A percentile compares a stretch with the other conserved stretches of the same genome.
phyloP scores from a whole-genome alignment of 2,113 vertebrate species.

The Oreotrochilus melanogaster region DNA sequence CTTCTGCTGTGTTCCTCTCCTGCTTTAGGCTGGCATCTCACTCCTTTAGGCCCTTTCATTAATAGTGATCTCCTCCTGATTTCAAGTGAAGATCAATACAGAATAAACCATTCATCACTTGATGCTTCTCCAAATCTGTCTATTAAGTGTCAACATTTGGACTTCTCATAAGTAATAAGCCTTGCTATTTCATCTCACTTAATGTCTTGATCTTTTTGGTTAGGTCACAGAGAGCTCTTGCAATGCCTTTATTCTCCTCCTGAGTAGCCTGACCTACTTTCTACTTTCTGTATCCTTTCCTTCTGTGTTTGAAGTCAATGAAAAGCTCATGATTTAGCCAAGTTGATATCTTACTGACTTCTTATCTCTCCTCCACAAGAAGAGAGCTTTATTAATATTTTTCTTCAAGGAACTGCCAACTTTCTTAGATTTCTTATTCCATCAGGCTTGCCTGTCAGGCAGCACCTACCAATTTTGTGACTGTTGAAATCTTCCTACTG shows the following conservation, averaged over 20 bases:
- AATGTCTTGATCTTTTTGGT: conserved; percentile 4
- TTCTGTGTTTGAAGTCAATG: conserved; percentile 30
- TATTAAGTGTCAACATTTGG: neutral
- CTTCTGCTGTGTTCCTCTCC: neutral
- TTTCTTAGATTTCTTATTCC: neutral
- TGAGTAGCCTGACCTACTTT: conserved; percentile 24
- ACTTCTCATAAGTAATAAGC: neutral
- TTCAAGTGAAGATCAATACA: neutral
- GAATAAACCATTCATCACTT: neutral
- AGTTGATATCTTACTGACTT: conserved; percentile 18
- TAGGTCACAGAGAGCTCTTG: neutral
- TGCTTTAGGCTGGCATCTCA: neutral
- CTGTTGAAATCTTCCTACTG: neutral
- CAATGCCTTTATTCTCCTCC: neutral
- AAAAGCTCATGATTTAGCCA: conserved; percentile 21
- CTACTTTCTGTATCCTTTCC: neutral
- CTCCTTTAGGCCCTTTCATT: neutral
- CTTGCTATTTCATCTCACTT: neutral
- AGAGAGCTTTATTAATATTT: conserved; percentile 27
- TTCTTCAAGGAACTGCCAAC: neutral
- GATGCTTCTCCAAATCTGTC: neutral
- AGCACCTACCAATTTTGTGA: neutral
- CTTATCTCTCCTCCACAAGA: conserved; percentile 4
- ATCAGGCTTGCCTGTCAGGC: neutral
- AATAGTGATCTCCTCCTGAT: neutral